Base-by-base conservation (phyloP, 1,140 invertebrate species). In the Hylaeus volcanicus region DNA sequence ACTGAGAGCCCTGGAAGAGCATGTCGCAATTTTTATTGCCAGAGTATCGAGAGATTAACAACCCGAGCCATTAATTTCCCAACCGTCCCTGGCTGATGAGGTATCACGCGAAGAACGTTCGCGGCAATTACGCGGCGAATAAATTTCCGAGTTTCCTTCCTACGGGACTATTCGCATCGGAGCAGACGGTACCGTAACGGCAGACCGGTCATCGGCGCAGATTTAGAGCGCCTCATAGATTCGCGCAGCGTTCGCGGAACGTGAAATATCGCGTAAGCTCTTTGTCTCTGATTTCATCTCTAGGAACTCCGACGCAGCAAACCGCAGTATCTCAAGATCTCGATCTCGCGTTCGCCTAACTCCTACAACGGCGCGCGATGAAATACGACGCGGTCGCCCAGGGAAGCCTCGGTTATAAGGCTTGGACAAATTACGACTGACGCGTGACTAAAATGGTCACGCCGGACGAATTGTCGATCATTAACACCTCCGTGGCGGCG, bases 401-500 rank as follows among this genome's bases (percentile, higher is more conserved):
- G 72, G 60, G 58, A 79, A 78, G 78, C 45, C 71, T 79, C 72
- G 85, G 74, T 78, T 83, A 82, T 85, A 88, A 90, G 43, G 79
- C 74, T 79, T 87, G 77, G 81, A 83, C 88, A 89, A 89, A 89
- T 87, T 87, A 85, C 76, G 73, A 73, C 79, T 82, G 79, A 82
- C 83, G 82, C 86, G 83, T 83, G 83, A 90, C 90, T 86, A 91
- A 92, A 92, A 91, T 90, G 91, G 91, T 88, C 87, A 90, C 78
- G 85, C 79, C 74, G 85, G 86, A 88, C 90, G 91, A 91, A 92
- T 92, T 90, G 88, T 84, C 89, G 89, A 90, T 91, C 88, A 87
- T 92, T 92, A 91, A 92, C 91, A 92, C 90, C 90, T 92, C 90
- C 90, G 83, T 88, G 86, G 84, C 75, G 74, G 79, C 41, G 72